Conservation (phyloP, 2,113 vertebrate species). For the Coptodon bakossiorum region DNA sequence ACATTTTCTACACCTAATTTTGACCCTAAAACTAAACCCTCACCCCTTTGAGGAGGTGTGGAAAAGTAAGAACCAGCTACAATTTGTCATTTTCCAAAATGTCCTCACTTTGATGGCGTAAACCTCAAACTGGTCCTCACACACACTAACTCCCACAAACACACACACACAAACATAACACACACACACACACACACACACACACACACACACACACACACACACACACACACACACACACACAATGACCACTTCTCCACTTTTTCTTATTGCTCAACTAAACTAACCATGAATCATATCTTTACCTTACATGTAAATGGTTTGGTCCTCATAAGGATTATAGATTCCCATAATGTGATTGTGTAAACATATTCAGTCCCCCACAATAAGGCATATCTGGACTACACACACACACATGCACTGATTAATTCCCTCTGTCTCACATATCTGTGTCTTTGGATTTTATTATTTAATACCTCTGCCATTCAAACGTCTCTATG, state of each 20-base stretch:
- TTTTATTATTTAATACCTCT: slow-evolving; percentile 47
- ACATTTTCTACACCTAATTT: not conserved
- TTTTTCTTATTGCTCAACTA: not conserved
- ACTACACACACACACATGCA: not conserved
- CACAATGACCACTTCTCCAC: not conserved
- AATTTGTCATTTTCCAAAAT: not conserved
- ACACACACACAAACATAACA: not conserved
- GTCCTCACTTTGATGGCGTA: not conserved
- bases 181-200: not conserved
- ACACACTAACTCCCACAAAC: not conserved
- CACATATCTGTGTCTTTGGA: slow-evolving; percentile 25
- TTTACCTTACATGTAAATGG: not conserved
- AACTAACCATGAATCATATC: not conserved
- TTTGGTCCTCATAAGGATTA: not conserved
- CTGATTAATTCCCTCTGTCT: not conserved
- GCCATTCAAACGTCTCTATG: slow-evolving; percentile 1
- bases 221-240: not conserved
- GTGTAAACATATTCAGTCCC: not conserved
- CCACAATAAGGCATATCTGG: not conserved
- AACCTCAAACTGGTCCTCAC: not conserved
- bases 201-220: not conserved
- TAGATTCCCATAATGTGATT: not conserved
- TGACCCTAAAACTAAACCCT: not conserved
- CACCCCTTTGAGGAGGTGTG: not conserved
- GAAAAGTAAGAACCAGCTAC: not conserved